Conservation (phyloP, 2,888 invertebrate species). For the Melanotus villosus region DNA sequence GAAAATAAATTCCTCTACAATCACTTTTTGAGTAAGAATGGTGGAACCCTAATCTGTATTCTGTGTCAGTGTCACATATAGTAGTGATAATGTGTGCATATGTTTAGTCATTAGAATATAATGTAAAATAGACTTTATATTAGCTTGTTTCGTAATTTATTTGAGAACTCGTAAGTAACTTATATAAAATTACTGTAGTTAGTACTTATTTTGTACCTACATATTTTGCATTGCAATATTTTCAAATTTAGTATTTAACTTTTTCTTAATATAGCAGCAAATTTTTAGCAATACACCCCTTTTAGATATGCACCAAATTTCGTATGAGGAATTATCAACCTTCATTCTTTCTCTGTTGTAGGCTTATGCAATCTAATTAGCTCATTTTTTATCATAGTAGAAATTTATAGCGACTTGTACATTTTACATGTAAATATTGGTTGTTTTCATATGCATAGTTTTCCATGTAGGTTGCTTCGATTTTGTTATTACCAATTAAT, state of each 20-base stretch:
- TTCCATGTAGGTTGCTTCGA: constrained; percentile 50
- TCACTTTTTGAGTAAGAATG: constrained; percentile 43
- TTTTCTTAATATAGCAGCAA: constrained; percentile 13
- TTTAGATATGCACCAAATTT: constrained; percentile 26
- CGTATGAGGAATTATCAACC: constrained; percentile 12
- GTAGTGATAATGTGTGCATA: constrained; percentile 44
- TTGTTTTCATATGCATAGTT: constrained; percentile 49
- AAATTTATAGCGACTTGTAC: constrained; percentile 60
- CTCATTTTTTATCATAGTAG: constrained; percentile 18
- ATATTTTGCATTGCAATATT: constrained; percentile 24
- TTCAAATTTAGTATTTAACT: constrained; percentile 9
- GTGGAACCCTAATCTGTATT: constrained; percentile 35
- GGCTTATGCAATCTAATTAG: constrained; percentile 21
- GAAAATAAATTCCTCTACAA: constrained; percentile 45
- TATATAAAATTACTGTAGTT: constrained; percentile 30
- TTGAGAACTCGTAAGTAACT: constrained; percentile 33
- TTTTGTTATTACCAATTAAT: constrained; percentile 55
- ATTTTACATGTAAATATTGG: constrained; percentile 62
- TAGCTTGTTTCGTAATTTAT: constrained; percentile 41
- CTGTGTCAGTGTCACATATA: constrained; percentile 46
- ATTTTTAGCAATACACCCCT: constrained; percentile 22
- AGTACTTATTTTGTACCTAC: constrained; percentile 36
- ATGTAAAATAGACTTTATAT: constrained; percentile 49
- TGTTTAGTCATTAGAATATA: constrained; percentile 51
- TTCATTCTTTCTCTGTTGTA: constrained; percentile 12